A percentile compares a stretch with the other conserved stretches of the same genome.
These are phyloP conservation scores for Carollia perspicillata DNA, from an alignment of 2,113 vertebrate genomes.

Conservation along the genomic window DNA sequence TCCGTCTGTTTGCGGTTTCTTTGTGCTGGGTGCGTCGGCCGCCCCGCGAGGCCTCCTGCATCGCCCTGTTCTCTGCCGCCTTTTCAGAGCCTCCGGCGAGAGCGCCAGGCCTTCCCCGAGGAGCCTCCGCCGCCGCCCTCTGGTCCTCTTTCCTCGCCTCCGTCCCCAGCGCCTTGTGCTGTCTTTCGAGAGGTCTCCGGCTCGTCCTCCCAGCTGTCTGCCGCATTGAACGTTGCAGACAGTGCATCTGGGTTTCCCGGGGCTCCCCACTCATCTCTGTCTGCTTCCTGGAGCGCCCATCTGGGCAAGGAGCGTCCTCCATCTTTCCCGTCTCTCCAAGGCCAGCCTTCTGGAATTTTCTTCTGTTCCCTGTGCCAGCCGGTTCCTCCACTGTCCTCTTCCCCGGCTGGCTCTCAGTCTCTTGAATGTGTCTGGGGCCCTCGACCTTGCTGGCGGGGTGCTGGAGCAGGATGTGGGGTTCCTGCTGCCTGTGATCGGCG, in stretches of 20 bases:
- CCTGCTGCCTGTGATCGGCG: too few species aligned
- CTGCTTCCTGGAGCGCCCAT: background rate
- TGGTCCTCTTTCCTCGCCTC: background rate
- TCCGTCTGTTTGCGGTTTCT: background rate
- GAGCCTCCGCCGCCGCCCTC: background rate
- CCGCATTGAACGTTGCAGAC: background rate
- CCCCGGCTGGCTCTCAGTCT: background rate
- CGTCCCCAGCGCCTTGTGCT: background rate
- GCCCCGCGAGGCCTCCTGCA: fast-evolving
- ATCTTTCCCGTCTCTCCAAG: background rate
- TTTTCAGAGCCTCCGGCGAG: background rate
- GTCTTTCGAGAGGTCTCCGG: background rate
- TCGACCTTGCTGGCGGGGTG: background rate
- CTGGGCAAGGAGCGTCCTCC: too few species aligned
- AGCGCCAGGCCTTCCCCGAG: fast-evolving
- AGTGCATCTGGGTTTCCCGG: background rate
- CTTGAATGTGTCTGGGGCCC: background rate
- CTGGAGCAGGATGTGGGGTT: background rate
- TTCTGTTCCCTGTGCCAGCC: background rate
- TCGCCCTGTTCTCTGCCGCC: background rate
- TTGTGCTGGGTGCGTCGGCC: background rate
- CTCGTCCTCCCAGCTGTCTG: background rate
- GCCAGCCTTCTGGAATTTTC: background rate
- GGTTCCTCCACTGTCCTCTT: background rate
- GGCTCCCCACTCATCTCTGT: background rate